Evolutionary conservation across 2,888 invertebrate species (phyloP).

Genomic region (Saturnia pavonia): DNA sequence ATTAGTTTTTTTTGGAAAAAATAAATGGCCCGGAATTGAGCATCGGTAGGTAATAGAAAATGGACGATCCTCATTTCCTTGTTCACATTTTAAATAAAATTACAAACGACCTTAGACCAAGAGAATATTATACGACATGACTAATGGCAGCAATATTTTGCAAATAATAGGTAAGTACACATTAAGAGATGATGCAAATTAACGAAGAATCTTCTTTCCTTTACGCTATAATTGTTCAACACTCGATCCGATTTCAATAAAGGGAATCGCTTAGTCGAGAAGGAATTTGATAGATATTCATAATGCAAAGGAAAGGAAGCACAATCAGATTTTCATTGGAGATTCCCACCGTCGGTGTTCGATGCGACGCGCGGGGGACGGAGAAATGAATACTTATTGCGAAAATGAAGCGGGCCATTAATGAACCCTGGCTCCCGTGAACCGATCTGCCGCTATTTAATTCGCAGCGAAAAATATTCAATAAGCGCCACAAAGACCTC

Average conservation of each 20-base stretch:
- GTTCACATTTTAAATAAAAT: no score
- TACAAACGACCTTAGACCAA: no score
- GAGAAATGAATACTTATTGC: slow-evolving; percentile 79
- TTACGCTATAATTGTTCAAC: slow-evolving; percentile 56
- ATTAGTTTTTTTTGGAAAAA: no score
- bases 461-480: slow-evolving; percentile 76
- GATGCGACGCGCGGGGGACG: slow-evolving; percentile 37
- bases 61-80: no score
- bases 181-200: slow-evolving; percentile 50
- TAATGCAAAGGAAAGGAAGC: slow-evolving; percentile 72
- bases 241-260: slow-evolving; percentile 62
- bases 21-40: no score
- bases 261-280: slow-evolving; percentile 51
- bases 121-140: no score
- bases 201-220: slow-evolving; percentile 53
- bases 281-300: slow-evolving; percentile 71
- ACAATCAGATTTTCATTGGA: slow-evolving; percentile 77
- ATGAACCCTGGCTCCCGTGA: slow-evolving; percentile 64
- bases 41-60: no score
- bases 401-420: slow-evolving; percentile 74
- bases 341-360: slow-evolving; percentile 40
- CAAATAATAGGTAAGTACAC: neutral
- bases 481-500: slow-evolving; percentile 62
- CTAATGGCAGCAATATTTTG: neutral
- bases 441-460: slow-evolving; percentile 67